Conservation (phyloP, 37 sponge, comb jelly and placozoan species). For the Halisarca cf. caerulea region DNA sequence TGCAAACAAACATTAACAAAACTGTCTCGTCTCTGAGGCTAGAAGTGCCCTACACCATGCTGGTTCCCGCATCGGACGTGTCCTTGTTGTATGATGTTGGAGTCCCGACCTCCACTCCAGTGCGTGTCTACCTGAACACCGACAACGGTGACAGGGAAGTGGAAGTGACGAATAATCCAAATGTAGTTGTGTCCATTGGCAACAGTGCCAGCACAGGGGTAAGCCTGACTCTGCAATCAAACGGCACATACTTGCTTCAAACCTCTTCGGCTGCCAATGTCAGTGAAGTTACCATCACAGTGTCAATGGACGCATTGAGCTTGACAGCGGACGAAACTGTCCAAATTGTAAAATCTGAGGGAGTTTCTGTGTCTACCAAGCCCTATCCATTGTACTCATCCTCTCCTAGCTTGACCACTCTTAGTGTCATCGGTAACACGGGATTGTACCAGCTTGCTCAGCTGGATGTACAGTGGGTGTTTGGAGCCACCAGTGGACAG, state of each 20-base stretch:
- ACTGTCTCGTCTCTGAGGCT: background rate
- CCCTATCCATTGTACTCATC: background rate
- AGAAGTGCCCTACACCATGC: background rate
- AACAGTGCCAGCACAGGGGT: background rate
- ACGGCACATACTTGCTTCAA: background rate
- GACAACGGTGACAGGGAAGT: background rate
- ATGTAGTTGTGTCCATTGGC: background rate
- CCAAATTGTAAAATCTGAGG: background rate
- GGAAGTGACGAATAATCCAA: background rate
- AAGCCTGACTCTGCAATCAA: no score
- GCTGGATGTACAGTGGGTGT: conserved; percentile 5
- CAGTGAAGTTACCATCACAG: background rate
- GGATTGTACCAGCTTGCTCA: background rate
- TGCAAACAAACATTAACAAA: background rate
- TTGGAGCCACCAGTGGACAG: background rate
- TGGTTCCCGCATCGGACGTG: background rate
- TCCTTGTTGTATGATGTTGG: background rate
- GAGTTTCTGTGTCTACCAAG: background rate
- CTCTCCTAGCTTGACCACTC: background rate
- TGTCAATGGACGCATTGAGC: background rate
- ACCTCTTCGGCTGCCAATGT: background rate
- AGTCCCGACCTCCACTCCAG: background rate
- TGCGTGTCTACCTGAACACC: background rate
- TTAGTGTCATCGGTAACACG: background rate
- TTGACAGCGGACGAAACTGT: background rate